Evolutionary conservation across 2,888 invertebrate species (phyloP).

Genomic region (Mellilla xanthometata): DNA sequence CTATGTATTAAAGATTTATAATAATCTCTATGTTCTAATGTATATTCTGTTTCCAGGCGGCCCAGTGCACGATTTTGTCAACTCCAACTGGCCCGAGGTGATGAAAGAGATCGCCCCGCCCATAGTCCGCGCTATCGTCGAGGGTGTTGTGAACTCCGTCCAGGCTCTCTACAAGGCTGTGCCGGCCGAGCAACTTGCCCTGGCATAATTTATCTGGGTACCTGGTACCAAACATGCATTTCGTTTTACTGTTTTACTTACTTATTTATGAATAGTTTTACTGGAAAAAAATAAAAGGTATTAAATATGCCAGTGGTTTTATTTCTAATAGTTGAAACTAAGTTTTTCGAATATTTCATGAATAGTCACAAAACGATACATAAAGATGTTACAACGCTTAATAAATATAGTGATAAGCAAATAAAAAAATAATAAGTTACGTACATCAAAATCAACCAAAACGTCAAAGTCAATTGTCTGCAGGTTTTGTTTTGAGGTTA

Average conservation of each 20-base stretch:
- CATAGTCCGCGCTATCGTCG: slow-evolving; percentile 55
- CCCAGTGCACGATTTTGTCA: slow-evolving; percentile 57
- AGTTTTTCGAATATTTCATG: no score
- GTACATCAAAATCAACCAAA: no score
- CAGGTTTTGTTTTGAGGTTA: slow-evolving; percentile 2
- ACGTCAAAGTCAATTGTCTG: background rate
- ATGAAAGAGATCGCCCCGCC: slow-evolving; percentile 68
- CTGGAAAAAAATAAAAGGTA: background rate
- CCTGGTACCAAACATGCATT: background rate
- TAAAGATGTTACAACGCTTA: no score
- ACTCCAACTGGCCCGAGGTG: slow-evolving; percentile 62
- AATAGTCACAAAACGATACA: no score
- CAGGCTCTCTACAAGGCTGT: slow-evolving; percentile 57
- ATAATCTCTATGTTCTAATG: no score
- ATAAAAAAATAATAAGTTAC: no score
- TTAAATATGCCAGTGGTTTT: background rate
- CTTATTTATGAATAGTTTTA: background rate
- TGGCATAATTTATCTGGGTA: slow-evolving; percentile 6
- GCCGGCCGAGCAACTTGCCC: slow-evolving; percentile 47
- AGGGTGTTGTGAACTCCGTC: slow-evolving; percentile 47
- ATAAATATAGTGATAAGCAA: no score
- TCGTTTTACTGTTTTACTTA: background rate
- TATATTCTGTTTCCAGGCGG: slow-evolving; percentile 44
- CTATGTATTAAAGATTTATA: no score
- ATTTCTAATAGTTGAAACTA: no score